Evolutionary conservation across 2,113 vertebrate species (phyloP).

Genomic region (Poeciliopsis retropinna): DNA sequence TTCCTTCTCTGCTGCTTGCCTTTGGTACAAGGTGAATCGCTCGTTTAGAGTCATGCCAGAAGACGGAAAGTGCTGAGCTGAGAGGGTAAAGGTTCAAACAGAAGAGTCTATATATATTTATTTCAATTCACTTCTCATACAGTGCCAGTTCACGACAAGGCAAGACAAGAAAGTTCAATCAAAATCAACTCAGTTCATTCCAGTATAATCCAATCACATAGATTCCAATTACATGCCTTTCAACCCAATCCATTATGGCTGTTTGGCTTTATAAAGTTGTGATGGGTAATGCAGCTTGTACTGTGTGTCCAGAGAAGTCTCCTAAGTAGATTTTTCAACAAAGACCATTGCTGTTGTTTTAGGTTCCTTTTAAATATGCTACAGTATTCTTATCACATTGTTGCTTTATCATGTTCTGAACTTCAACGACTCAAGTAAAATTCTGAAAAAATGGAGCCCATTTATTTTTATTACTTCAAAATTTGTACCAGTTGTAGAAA

Average conservation of each 20-base stretch:
- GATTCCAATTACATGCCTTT: too few species aligned
- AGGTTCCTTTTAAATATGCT: too few species aligned
- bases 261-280: too few species aligned
- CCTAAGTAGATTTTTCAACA: too few species aligned
- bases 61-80: slow-evolving; percentile 96
- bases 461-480: not conserved
- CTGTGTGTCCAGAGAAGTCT: too few species aligned
- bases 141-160: not conserved
- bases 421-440: not conserved
- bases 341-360: too few species aligned
- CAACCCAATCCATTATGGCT: too few species aligned
- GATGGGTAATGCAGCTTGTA: too few species aligned
- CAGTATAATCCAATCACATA: not conserved
- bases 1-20: slow-evolving; percentile 93
- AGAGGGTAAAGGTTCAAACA: slow-evolving; percentile 23
- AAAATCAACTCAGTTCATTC: not conserved
- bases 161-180: not conserved
- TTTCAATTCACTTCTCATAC: not conserved
- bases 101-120: not conserved
- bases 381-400: not conserved
- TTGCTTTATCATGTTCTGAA: not conserved
- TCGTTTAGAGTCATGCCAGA: slow-evolving; percentile 93
- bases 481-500: not conserved
- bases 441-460: not conserved
- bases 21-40: slow-evolving; percentile 96